A percentile compares a stretch with the other conserved stretches of the same genome.
These are phyloP conservation scores for Lepetodrilus schrolli DNA, from an alignment of 2,888 invertebrate species.

Conservation along the genomic window DNA sequence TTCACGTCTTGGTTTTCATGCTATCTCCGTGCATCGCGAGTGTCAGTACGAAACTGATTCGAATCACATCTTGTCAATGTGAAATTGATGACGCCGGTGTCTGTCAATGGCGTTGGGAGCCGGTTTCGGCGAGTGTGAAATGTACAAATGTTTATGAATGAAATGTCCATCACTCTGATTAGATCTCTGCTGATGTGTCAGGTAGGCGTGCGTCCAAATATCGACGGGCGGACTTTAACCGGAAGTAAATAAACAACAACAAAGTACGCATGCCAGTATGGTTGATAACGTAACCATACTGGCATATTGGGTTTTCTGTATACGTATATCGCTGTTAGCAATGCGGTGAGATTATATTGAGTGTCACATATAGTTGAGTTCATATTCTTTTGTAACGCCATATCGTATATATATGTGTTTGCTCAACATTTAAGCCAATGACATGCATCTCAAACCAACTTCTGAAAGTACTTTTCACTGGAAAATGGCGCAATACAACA, in stretches of 20 bases:
- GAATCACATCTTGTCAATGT: neutral
- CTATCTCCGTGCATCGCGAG: conserved; percentile 19
- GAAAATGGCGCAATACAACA: too few species aligned
- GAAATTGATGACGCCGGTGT: conserved; percentile 23
- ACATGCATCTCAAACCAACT: too few species aligned
- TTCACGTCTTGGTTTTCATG: neutral
- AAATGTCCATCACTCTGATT: neutral
- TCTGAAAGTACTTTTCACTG: too few species aligned
- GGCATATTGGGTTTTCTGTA: too few species aligned
- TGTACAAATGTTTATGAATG: conserved; percentile 25
- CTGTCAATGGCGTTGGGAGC: neutral
- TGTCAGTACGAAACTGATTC: conserved; percentile 20
- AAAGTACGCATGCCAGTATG: too few species aligned
- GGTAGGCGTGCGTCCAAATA: neutral
- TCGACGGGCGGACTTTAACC: neutral
- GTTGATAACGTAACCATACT: too few species aligned
- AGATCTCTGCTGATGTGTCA: conserved; percentile 14
- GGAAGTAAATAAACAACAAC: neutral
- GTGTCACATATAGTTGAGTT: too few species aligned
- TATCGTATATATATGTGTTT: too few species aligned
- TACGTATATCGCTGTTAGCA: too few species aligned
- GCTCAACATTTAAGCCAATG: too few species aligned
- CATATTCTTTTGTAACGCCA: too few species aligned
- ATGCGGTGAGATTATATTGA: too few species aligned
- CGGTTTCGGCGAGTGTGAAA: conserved; percentile 7